phyloP scores from a whole-genome alignment of 1,140 invertebrate species.

The Ganaspis sp. region DNA sequence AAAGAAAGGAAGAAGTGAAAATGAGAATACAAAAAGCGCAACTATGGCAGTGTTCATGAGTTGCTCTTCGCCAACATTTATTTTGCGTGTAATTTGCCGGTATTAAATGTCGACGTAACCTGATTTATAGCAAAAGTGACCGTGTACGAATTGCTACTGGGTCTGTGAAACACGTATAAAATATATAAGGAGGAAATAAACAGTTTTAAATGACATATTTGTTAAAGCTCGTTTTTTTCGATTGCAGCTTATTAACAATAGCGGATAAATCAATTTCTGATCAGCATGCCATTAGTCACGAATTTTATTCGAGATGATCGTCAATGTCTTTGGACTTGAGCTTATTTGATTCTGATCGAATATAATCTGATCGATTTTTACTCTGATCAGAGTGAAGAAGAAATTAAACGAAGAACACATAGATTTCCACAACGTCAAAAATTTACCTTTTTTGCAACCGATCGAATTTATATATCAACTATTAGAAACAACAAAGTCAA shows the following conservation, averaged over 20 bases:
- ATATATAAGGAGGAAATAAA: slow-evolving; percentile 39
- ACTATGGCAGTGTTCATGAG: slow-evolving; percentile 34
- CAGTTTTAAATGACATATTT: slow-evolving; percentile 39
- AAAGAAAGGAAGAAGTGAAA: slow-evolving; percentile 32
- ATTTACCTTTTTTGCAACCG: too few relatives aligned
- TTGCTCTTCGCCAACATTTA: slow-evolving; percentile 66
- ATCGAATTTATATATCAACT: too few relatives aligned
- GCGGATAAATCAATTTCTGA: background rate
- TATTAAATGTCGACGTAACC: slow-evolving; percentile 72
- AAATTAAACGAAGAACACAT: too few relatives aligned
- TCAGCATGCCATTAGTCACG: too few relatives aligned
- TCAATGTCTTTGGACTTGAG: too few relatives aligned
- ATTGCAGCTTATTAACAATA: slow-evolving; percentile 59
- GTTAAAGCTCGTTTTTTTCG: slow-evolving; percentile 41
- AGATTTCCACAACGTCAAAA: too few relatives aligned
- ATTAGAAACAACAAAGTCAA: too few relatives aligned
- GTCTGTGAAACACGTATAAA: slow-evolving; percentile 65
- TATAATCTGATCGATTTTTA: too few relatives aligned
- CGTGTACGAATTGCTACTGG: slow-evolving; percentile 72
- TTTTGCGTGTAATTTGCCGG: slow-evolving; percentile 75
- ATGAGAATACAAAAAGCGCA: slow-evolving; percentile 27
- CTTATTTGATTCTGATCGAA: too few relatives aligned
- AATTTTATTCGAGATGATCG: too few relatives aligned
- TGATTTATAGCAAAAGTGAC: slow-evolving; percentile 72
- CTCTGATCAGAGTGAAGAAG: too few relatives aligned